A percentile compares a stretch with the other conserved stretches of the same genome.
Conservation (phyloP, 30 jellyfish, hydroid and myxozoan genomes). For the Mastigias papua region DNA sequence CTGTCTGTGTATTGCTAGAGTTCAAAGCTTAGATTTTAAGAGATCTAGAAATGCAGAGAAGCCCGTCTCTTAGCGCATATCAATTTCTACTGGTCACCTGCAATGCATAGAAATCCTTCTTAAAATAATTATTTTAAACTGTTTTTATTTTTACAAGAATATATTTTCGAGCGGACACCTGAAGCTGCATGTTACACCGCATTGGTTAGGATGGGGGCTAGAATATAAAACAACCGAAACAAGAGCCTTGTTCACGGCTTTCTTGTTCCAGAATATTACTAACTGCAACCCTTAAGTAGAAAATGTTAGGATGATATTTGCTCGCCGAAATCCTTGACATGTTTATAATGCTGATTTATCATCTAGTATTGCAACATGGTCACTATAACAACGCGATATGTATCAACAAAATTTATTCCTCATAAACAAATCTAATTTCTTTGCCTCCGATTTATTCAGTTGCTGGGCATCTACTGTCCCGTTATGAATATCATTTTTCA, state of each 20-base stretch:
- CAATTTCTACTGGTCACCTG: background rate
- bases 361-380: background rate
- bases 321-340: no score
- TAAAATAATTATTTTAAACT: no score
- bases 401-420: conserved; percentile 48
- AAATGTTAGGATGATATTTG: no score
- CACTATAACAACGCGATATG: background rate
- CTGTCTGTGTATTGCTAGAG: background rate
- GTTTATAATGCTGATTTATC: background rate
- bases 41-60: background rate
- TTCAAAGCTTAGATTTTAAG: background rate
- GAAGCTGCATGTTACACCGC: no score
- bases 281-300: no score
- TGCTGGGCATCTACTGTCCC: conserved; percentile 31
- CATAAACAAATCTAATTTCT: conserved; percentile 58
- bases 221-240: no score
- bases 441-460: conserved; percentile 21
- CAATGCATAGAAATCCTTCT: background rate
- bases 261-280: no score
- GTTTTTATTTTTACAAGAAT: no score
- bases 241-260: no score
- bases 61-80: background rate
- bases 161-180: no score
- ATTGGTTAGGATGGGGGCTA: no score
- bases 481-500: conserved; percentile 32